Percentiles rank a stretch among this genome's conserved stretches.
phyloP scores from a whole-genome alignment of 2,797 vertebrate species.

The Telmatherina bonti region DNA sequence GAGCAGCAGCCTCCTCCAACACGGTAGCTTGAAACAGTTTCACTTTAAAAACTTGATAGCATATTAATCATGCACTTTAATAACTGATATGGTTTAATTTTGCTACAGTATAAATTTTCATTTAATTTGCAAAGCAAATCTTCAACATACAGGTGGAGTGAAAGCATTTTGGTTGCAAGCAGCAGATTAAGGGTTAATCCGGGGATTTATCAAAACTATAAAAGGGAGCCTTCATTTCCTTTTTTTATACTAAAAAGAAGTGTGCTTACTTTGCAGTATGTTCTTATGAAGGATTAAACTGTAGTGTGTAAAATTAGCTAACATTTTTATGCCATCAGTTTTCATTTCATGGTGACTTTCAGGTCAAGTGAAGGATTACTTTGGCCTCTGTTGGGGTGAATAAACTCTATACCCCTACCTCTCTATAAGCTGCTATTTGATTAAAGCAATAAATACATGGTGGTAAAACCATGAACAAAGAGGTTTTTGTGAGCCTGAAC shows the following conservation, averaged over 20 bases:
- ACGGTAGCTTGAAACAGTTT: slow-evolving; percentile 3
- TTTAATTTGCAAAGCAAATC: neutral
- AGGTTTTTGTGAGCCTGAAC: slow-evolving; percentile 17
- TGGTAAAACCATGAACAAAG: slow-evolving; percentile 16
- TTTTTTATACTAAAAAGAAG: neutral
- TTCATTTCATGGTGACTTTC: slow-evolving; percentile 68
- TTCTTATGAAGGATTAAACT: slow-evolving; percentile 24
- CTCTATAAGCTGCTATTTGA: slow-evolving; percentile 46
- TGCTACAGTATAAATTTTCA: too few relatives aligned
- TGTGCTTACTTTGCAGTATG: slow-evolving; percentile 7
- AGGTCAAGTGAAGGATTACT: slow-evolving; percentile 61
- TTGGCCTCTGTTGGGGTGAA: slow-evolving; percentile 6
- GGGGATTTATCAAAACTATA: slow-evolving; percentile 25
- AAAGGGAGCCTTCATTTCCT: neutral
- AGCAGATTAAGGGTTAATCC: slow-evolving; percentile 14
- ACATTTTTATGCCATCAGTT: slow-evolving; percentile 35
- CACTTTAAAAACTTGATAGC: neutral
- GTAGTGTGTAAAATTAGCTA: slow-evolving; percentile 19
- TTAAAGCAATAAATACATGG: slow-evolving; percentile 31
- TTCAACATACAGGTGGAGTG: neutral
- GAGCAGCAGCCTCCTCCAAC: slow-evolving; percentile 53
- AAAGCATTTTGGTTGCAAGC: neutral
- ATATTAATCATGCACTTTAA: slow-evolving; percentile 3
- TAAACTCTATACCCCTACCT: slow-evolving; percentile 3
- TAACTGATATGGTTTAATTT: too few relatives aligned